Percentiles rank a stretch among this genome's conserved stretches.
Conservation (phyloP, 2,797 vertebrate species). For the Ficedula albicollis region DNA sequence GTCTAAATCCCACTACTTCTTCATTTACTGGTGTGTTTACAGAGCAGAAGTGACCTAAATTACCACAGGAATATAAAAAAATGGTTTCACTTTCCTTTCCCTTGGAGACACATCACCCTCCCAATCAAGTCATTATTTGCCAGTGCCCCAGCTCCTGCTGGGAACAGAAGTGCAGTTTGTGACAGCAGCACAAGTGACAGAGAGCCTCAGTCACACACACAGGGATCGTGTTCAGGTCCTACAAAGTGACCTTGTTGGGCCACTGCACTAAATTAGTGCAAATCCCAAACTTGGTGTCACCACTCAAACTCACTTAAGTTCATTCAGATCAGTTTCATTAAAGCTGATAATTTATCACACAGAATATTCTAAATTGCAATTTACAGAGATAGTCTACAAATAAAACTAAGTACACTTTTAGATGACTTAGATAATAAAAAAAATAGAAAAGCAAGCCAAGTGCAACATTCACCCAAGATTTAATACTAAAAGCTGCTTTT, state of each 20-base stretch:
- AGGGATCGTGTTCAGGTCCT: neutral
- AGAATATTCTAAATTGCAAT: neutral
- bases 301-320: conserved; percentile 51
- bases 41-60: conserved; percentile 9
- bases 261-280: conserved; percentile 11
- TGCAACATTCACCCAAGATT: neutral
- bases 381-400: neutral
- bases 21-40: conserved; percentile 33
- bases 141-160: neutral
- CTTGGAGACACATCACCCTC: conserved; percentile 17
- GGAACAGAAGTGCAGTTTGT: conserved; percentile 42
- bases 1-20: conserved; percentile 28
- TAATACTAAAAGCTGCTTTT: conserved; percentile 38
- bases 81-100: conserved; percentile 7
- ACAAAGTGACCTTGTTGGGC: conserved; percentile 50
- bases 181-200: conserved; percentile 14
- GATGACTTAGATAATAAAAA: conserved; percentile 24
- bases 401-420: conserved; percentile 4
- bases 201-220: conserved; percentile 15
- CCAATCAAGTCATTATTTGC: neutral
- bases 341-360: conserved; percentile 37
- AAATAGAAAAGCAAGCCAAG: conserved; percentile 15
- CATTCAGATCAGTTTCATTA: neutral
- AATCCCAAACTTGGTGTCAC: conserved; percentile 49
- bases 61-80: neutral